These are phyloP conservation scores for Hycleus phaleratus DNA, from an alignment of 1,140 invertebrate species.

Conservation along the genomic window DNA sequence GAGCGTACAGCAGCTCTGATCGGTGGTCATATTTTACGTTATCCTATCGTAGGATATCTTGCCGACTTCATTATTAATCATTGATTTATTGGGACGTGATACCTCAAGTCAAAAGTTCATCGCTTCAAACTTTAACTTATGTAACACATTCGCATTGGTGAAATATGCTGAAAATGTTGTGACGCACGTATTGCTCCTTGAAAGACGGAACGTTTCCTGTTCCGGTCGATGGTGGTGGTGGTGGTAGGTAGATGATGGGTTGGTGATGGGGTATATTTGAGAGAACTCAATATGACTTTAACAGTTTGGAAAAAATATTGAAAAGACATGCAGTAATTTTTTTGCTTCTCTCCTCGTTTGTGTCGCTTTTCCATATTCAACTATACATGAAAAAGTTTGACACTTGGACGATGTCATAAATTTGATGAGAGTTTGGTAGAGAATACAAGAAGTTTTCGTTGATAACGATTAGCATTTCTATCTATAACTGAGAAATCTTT, in stretches of 20 bases:
- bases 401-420: too few species aligned
- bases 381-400: too few species aligned
- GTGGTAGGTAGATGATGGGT: too few species aligned
- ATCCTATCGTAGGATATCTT: background rate
- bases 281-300: background rate
- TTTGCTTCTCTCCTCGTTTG: background rate
- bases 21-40: too few species aligned
- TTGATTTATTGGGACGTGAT: slow-evolving; percentile 9
- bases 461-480: too few species aligned
- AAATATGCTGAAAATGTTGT: slow-evolving; percentile 4
- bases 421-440: too few species aligned
- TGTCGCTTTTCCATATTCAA: too few species aligned
- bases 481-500: too few species aligned
- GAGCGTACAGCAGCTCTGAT: too few species aligned
- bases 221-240: background rate
- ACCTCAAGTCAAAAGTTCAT: slow-evolving; percentile 3
- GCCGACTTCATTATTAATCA: slow-evolving; percentile 9
- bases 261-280: too few species aligned
- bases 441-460: too few species aligned
- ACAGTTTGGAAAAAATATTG: slow-evolving; percentile 5
- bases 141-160: background rate
- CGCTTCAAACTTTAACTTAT: slow-evolving; percentile 13
- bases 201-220: slow-evolving; percentile 7
- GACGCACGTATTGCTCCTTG: slow-evolving; percentile 5
- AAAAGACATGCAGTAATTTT: background rate